A percentile compares a stretch with the other conserved stretches of the same genome.
Conservation (phyloP, 2,113 vertebrate genomes). For the Phaethornis superciliosus region DNA sequence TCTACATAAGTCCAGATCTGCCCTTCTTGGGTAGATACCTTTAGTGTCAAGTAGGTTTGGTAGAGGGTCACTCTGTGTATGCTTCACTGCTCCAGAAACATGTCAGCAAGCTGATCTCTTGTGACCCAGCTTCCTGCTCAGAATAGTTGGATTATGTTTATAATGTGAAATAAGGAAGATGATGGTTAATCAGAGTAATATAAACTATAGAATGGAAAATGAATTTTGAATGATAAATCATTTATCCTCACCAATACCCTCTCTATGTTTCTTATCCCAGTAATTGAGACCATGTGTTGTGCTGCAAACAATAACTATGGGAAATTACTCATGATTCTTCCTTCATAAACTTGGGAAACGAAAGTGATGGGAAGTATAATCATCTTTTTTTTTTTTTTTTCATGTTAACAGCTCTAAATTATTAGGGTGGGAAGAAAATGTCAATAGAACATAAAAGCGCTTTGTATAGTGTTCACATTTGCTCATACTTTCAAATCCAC, state of each 20-base stretch:
- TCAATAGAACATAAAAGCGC: slow-evolving; percentile 73
- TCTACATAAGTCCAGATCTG: neutral
- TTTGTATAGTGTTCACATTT: slow-evolving; percentile 71
- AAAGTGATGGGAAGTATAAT: slow-evolving; percentile 65
- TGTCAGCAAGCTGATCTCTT: neutral
- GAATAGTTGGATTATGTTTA: neutral
- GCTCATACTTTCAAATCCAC: slow-evolving; percentile 73
- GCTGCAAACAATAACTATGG: slow-evolving; percentile 68
- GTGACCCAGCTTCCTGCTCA: neutral
- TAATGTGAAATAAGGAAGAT: slow-evolving; percentile 10
- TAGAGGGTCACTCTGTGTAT: neutral
- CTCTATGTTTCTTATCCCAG: slow-evolving; percentile 39
- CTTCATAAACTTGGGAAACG: slow-evolving; percentile 62
- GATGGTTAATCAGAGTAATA: slow-evolving; percentile 9
- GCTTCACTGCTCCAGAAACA: neutral
- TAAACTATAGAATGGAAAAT: slow-evolving; percentile 37
- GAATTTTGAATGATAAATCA: slow-evolving; percentile 57
- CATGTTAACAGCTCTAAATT: slow-evolving; percentile 73
- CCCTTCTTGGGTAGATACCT: neutral
- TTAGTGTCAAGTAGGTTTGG: neutral
- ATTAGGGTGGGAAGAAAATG: slow-evolving; percentile 73
- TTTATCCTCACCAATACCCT: slow-evolving; percentile 54
- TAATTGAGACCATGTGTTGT: slow-evolving; percentile 75
- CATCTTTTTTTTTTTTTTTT: slow-evolving; percentile 49
- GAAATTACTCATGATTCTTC: slow-evolving; percentile 69